Evolutionary conservation across 2,888 invertebrate species (phyloP), one percentile per base, ranked within the genome.

Genomic region (Phymatocera aterrima): DNA sequence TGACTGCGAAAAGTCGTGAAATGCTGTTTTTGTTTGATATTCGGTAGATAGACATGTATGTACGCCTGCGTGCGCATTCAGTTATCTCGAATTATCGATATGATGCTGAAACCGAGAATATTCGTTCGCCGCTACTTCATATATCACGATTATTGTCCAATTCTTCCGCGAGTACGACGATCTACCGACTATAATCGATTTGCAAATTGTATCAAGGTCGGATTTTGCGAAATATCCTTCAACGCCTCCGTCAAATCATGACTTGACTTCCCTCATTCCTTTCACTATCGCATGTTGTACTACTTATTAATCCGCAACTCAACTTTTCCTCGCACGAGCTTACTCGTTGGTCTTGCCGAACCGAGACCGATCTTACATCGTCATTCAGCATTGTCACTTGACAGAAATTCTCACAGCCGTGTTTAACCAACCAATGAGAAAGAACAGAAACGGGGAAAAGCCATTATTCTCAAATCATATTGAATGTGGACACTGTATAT

Each of bases 191-290:
- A n/a, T n/a, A n/a, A n/a, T 68, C n/a, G 68, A 68, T 68, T 15
- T 18, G 15, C 4, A 28, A 43, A 72, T 34, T 10, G 51, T 72
- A 51, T 72, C 48, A 72, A 31, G 72, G 72, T 72, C 21, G 28
- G n/a, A 51, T 51, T n/a, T 18, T n/a, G 6, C 51, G n/a, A 31
- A 46, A 43, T 64, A 68, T 68, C 68, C 68, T 72, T 48, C 34
- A 48, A 18, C 34, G 18, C 31, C 31, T 3, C n/a, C n/a, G n/a
- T n/a, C 28, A 46, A 15, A 28, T 51, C 34, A 18, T 46, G 68
- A 68, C 68, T 68, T 6, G 46, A 46, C 15, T 37, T 68, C 46
- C 43, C 40, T 31, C 12, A 43, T 46, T 68, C 68, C 68, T 43
- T 68, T 68, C 68, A 40, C 64, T 31, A 37, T 64, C 34, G 18